Conservation (phyloP, 2,797 vertebrate species). For the Gephyroberyx darwinii region DNA sequence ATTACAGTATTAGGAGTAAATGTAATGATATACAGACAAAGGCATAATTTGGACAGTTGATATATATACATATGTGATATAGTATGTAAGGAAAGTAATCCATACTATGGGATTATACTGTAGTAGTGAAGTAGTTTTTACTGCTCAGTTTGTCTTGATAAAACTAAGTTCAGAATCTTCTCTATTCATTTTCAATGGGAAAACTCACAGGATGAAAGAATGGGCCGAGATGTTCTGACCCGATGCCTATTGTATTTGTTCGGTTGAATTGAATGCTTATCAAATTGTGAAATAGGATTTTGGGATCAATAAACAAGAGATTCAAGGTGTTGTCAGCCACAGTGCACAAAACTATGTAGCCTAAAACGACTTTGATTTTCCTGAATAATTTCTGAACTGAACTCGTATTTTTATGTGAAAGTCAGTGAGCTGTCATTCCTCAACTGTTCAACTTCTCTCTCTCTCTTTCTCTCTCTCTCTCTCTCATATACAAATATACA, state of each 20-base stretch:
- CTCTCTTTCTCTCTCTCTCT: background rate
- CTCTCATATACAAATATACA: background rate
- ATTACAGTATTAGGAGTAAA: too few relatives aligned
- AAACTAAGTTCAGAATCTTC: conserved; percentile 7
- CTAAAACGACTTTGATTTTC: conserved; percentile 29
- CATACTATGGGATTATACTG: too few relatives aligned
- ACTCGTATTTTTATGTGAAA: conserved; percentile 18
- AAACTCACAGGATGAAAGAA: conserved; percentile 21
- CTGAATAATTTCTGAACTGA: conserved; percentile 5
- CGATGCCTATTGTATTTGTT: conserved; percentile 49
- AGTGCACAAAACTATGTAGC: background rate
- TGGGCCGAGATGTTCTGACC: conserved; percentile 23
- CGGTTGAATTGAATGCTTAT: conserved; percentile 54
- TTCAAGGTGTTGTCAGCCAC: conserved; percentile 23
- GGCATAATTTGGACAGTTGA: too few relatives aligned
- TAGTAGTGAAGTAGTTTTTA: background rate
- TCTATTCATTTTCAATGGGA: conserved; percentile 12
- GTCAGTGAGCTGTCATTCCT: conserved; percentile 18
- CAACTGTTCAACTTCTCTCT: conserved; percentile 11
- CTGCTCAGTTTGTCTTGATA: background rate
- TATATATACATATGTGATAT: too few relatives aligned
- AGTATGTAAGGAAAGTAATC: too few relatives aligned
- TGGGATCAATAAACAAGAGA: conserved; percentile 60
- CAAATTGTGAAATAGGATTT: conserved; percentile 67
- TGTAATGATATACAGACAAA: too few relatives aligned